Evolutionary conservation across 2,797 vertebrate species (phyloP).

Genomic region (Rhynchonycteris naso): DNA sequence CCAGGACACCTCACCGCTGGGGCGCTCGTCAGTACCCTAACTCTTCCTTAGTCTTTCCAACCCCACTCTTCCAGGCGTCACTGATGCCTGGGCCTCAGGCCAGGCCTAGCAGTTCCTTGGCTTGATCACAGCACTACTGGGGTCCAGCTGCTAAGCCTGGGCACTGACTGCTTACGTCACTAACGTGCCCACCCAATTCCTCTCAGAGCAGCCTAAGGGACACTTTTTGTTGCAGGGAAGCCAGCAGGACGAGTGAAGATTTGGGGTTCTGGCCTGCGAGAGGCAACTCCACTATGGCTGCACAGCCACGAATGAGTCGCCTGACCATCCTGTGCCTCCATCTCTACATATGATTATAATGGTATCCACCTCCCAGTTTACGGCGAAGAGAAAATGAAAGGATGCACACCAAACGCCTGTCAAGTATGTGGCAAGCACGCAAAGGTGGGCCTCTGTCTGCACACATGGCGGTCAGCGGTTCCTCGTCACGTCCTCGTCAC

Average conservation of each 20-base stretch:
- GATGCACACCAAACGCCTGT: background rate
- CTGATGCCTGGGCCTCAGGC: background rate
- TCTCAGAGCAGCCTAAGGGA: background rate
- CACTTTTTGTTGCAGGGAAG: background rate
- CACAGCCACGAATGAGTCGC: background rate
- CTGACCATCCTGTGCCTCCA: background rate
- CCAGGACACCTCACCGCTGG: fast-evolving
- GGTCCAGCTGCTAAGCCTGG: background rate
- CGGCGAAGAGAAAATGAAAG: background rate
- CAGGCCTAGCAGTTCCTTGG: background rate
- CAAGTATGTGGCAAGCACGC: background rate
- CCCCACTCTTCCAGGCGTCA: background rate
- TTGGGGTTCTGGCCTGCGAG: background rate
- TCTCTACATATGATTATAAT: background rate
- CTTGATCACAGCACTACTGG: background rate
- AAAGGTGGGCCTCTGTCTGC: background rate
- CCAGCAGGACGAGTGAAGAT: background rate
- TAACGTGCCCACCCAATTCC: background rate
- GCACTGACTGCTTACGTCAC: background rate
- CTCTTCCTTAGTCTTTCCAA: background rate
- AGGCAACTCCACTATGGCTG: background rate
- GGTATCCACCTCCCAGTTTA: background rate
- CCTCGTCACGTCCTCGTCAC: background rate
- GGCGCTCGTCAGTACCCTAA: background rate
- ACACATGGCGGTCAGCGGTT: background rate